Base-by-base conservation (phyloP, 2,113 vertebrate genomes). In the Epinephelus cyanopodus region DNA sequence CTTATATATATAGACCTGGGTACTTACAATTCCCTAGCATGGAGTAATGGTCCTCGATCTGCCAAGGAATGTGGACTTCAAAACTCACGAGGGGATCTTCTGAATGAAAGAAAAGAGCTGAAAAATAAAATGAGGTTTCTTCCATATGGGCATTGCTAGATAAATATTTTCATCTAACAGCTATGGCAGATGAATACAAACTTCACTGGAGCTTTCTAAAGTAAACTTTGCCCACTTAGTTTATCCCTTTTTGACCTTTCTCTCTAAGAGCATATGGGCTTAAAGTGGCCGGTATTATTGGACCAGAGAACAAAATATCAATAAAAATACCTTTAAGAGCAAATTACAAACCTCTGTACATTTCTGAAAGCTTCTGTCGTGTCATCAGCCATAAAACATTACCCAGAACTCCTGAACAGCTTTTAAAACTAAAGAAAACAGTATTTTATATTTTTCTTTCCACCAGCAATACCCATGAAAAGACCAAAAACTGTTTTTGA, bases 221-320 rank as follows among this genome's bases (percentile, higher is more conserved):
- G 83, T 75, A 67, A 80, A 83, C 67, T 72, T 65, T 77, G 25
- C 11, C 80, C 68, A 70, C 81, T 89, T 83, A 86, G 19, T n/a
- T 57, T 13, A 61, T 64, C 45, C 21, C 3, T 19, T 67, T 76
- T 52, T 42, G 33, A 5, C 23, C 69, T 48, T 61, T 39, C 13
- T 18, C 14, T 66, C 17, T 10, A 19, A 68, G 74, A 21, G 27
- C 47, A 25, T 67, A 1, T 50, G n/a, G 56, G 65, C 50, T 73
- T 64, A 57, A 37, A 50, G 27, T 70, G 65, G 58, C 42, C 61
- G 53, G 62, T n/a, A 68, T 42, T 13, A 60, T 57, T 27, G 47
- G 52, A 48, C 53, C 53, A 62, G 37, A 53, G 25, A 15, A n/a
- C 12, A 60, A 25, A 17, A 45, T 47, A 33, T 69, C 42, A 71